These are phyloP conservation scores for Rhincodon typus DNA, from an alignment of 2,797 vertebrate genomes.

Conservation along the genomic window DNA sequence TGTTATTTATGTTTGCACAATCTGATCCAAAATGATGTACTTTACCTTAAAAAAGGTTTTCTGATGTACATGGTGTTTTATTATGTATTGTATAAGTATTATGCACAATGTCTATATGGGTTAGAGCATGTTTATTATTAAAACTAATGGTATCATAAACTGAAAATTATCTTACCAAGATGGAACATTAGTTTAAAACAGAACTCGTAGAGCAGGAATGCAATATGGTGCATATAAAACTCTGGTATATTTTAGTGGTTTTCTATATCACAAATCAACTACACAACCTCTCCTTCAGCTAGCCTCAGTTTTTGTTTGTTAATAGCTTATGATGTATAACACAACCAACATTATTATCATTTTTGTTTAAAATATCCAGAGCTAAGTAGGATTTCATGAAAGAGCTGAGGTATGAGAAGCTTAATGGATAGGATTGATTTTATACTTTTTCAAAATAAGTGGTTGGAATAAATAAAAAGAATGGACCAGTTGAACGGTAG, in stretches of 20 bases:
- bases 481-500: constrained; percentile 22
- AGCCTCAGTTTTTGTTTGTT: not conserved
- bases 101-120: constrained; percentile 31
- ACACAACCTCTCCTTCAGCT: not conserved
- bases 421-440: constrained; percentile 25
- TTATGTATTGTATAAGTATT: constrained; percentile 27
- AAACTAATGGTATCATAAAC: constrained; percentile 8
- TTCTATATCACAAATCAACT: not conserved
- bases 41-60: not conserved
- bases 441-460: constrained; percentile 10
- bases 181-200: not conserved
- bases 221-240: constrained; percentile 20
- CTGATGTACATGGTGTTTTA: not conserved
- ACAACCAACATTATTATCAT: not conserved
- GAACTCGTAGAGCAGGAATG: constrained; percentile 7
- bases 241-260: not conserved
- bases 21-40: constrained; percentile 10
- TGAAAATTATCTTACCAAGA: not conserved
- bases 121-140: constrained; percentile 7
- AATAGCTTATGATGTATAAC: not conserved
- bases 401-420: not conserved
- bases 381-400: not conserved
- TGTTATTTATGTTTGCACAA: constrained; percentile 19
- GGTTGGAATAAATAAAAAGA: not conserved
- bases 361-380: not conserved